Base-by-base conservation (phyloP, 2,888 invertebrate genomes). In the Brachyopa scutellaris region DNA sequence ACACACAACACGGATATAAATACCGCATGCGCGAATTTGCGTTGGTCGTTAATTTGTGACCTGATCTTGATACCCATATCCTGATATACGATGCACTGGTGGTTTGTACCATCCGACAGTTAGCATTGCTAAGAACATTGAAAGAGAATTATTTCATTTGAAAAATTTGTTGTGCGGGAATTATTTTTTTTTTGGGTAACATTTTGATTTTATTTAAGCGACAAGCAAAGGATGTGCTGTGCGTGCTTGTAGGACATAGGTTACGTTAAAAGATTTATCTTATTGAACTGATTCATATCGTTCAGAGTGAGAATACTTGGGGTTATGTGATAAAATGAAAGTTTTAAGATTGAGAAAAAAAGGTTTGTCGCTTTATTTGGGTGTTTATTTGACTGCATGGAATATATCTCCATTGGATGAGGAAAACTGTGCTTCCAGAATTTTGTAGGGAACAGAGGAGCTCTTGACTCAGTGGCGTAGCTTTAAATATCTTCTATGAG, bases 31-130 rank as follows among this genome's bases (percentile, higher is more conserved):
- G 82, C 73, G 78, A 66, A 78, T 78, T 84, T 84, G 76, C 84
- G 79, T 79, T 83, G 85, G 84, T 74, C 83, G 84, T 85, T 85
- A 84, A 85, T 85, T 85, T 84, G 85, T 85, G 85, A 85, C 79
- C 84, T 83, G 73, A 85, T 85, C 84, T 84, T 84, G 84, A 84
- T 83, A 84, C 78, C 83, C 73, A 64, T 79, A 74, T 72, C 61
- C 73, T 69, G 73, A 69, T 73, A 73, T 78, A 79, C 73, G 73
- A 74, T 42, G 69, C 73, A 51, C 49, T 79, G 79, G 69, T 79
- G 73, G 78, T 73, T 79, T 79, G 73, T 79, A 59, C 49, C 79
- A 66, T 53, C 62, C 42, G 79, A 73, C 73, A 79, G 73, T 84
- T 79, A 79, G 73, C 79, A 79, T 79, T 74, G 78, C 64, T 64